Evolutionary conservation across 2,113 vertebrate species (phyloP).

Genomic region (Ibidorhyncha struthersii): DNA sequence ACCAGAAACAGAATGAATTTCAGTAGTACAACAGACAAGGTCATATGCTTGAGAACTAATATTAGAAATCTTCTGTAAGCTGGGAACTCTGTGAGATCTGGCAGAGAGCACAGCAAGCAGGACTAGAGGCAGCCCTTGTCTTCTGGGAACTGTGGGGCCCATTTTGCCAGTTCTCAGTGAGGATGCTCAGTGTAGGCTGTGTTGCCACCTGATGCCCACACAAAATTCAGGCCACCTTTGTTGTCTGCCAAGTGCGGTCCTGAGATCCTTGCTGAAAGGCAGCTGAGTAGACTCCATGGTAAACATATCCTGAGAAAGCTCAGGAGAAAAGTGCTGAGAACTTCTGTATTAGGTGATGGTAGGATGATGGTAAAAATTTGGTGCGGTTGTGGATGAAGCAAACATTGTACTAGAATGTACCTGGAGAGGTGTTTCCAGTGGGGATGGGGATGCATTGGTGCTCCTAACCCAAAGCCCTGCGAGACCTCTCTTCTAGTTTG

Average conservation of each 20-base stretch:
- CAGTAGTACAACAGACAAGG: conserved; percentile 29
- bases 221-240: background rate
- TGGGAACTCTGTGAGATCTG: conserved; percentile 11
- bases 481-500: background rate
- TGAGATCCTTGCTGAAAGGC: background rate
- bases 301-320: background rate
- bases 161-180: background rate
- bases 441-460: background rate
- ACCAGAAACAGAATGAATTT: conserved; percentile 31
- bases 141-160: background rate
- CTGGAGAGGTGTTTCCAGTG: background rate
- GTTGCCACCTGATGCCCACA: background rate
- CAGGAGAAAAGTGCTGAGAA: background rate
- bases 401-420: background rate
- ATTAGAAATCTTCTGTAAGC: conserved; percentile 30
- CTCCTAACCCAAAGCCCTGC: background rate
- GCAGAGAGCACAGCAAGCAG: background rate
- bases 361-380: background rate
- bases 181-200: background rate
- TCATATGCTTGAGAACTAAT: conserved; percentile 17
- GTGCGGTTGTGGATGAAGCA: background rate
- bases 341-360: background rate
- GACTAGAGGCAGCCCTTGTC: background rate
- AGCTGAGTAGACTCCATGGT: background rate
- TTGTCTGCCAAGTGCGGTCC: background rate